phyloP scores from a whole-genome alignment of 35 echinoderm and acorn worm genomes.

The Strongylocentrotus purpuratus region DNA sequence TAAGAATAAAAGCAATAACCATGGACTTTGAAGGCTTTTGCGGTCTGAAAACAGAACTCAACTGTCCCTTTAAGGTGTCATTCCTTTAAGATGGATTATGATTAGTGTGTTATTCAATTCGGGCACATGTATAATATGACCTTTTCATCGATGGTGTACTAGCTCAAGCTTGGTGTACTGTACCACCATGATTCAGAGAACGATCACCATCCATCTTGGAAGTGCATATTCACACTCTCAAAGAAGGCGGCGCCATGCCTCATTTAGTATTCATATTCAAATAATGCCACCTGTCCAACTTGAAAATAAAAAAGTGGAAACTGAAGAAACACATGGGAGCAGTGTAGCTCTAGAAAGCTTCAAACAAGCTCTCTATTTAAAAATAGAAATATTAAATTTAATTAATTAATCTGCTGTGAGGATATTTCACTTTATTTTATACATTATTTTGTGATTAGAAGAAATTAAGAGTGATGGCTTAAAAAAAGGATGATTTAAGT shows the following conservation, averaged over 20 bases:
- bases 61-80: not conserved
- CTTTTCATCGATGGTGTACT: not conserved
- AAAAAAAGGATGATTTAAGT: too few relatives aligned
- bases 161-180: not conserved
- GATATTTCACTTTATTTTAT: too few relatives aligned
- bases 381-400: too few relatives aligned
- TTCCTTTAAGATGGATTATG: not conserved
- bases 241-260: not conserved
- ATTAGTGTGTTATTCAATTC: not conserved
- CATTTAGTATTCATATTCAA: not conserved
- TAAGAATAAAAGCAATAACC: too few relatives aligned
- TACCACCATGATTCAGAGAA: not conserved
- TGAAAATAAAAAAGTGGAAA: not conserved
- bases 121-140: constrained; percentile 7
- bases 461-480: too few relatives aligned
- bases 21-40: too few relatives aligned
- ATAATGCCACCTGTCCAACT: not conserved
- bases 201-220: not conserved
- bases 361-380: too few relatives aligned
- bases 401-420: too few relatives aligned
- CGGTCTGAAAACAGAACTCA: too few relatives aligned
- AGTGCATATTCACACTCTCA: not conserved
- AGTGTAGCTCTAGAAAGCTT: too few relatives aligned
- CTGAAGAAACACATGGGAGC: too few relatives aligned
- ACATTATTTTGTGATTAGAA: too few relatives aligned